Evolutionary conservation across 1,140 invertebrate species (phyloP), one percentile per base, ranked within the genome.

Genomic region (Nebria ingens): DNA sequence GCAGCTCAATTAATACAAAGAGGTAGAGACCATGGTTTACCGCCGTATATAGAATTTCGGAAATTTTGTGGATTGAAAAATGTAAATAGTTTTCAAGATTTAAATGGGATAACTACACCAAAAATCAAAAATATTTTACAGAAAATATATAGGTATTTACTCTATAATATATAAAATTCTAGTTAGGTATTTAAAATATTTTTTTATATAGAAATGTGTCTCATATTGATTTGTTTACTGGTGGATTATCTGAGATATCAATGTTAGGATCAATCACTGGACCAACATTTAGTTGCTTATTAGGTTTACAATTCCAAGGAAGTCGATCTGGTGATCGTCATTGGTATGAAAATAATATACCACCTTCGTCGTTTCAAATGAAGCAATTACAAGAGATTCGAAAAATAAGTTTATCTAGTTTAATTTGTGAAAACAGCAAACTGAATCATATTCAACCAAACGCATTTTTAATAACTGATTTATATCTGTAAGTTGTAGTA

Each of bases 321-420:
- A 22, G 12, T 12, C 25, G 51, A 40, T 17, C 23, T n/a, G 55
- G 50, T 51, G 50, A 51, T 23, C 19, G 50, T 13, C 50, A 51
- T 51, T 51, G 50, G 50, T 93, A 92, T 66, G 91, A 95, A 73
- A 93, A 88, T 51, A 83, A 86, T 58, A 85, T 91, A 65, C 76
- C 84, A 0, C 81, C 82, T 19, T 77, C 88, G 1, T 74, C 83
- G 23, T 94, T 94, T 65, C 89, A 86, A 1, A 86, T 91, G 67
- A 83, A 83, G 45, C 95, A 98, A 69, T 68, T 97, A 52, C 79
- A 83, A 2, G 91, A 96, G 70, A 84, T 98, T 49, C 78, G 93
- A 15, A 93, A 93, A 66, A 79, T 82, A 0, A 92, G 88, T 0
- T 67, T 98, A 15, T 80, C 91, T 0, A 90, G 93, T 68, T 73